phyloP scores from a whole-genome alignment of 2,797 vertebrate species.

The Oreonectes daqikongensis region DNA sequence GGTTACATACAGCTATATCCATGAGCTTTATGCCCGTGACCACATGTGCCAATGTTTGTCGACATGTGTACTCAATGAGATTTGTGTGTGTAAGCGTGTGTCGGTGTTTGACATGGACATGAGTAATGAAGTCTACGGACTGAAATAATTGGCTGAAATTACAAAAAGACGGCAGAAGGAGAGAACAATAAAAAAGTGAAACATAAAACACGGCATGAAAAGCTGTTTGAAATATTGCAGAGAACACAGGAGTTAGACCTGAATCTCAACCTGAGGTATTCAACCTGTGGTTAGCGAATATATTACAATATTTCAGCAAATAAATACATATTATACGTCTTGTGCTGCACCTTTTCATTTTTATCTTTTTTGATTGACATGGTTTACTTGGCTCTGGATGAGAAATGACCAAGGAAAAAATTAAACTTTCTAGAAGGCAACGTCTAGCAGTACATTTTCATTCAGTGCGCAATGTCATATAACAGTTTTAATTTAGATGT shows the following conservation, averaged over 20 bases:
- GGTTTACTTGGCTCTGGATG: no score
- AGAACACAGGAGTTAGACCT: slow-evolving; percentile 51
- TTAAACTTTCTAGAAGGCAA: no score
- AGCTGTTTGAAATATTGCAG: slow-evolving; percentile 45
- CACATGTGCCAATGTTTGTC: slow-evolving; percentile 50
- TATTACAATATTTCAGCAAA: slow-evolving; percentile 20
- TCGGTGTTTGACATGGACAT: slow-evolving; percentile 90
- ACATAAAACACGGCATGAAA: slow-evolving; percentile 36
- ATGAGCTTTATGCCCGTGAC: slow-evolving; percentile 32
- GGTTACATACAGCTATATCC: slow-evolving; percentile 11
- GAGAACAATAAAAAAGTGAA: slow-evolving; percentile 66
- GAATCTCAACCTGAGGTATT: slow-evolving; percentile 36
- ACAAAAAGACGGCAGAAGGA: slow-evolving; percentile 68
- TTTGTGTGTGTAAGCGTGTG: slow-evolving; percentile 45
- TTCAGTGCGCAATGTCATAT: not conserved
- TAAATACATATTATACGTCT: not conserved
- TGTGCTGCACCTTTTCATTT: not conserved
- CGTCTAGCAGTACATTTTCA: not conserved
- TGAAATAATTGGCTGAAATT: slow-evolving; percentile 93
- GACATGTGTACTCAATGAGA: slow-evolving; percentile 60
- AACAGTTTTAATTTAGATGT: not conserved
- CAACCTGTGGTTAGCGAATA: slow-evolving; percentile 31
- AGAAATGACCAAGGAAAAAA: no score
- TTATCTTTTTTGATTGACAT: no score
- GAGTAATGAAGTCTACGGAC: slow-evolving; percentile 96